Conservation (phyloP, 2,113 vertebrate genomes). For the Plectropomus leopardus region DNA sequence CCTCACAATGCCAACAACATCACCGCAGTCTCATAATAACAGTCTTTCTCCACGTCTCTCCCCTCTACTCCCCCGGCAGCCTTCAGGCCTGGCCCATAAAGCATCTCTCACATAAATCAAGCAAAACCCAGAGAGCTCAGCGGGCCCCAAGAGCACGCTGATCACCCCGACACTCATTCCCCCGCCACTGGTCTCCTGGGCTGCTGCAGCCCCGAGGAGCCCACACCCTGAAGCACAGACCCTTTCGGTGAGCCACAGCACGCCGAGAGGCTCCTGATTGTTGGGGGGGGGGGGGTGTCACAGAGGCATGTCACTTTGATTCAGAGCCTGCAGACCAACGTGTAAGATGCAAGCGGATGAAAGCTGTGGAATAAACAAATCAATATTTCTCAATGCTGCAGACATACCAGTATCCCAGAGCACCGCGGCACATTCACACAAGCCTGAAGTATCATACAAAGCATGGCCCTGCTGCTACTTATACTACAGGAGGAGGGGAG, state of each 20-base stretch:
- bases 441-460: background rate
- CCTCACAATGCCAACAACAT: slow-evolving; percentile 64
- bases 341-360: slow-evolving; percentile 38
- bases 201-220: slow-evolving; percentile 42
- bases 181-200: slow-evolving; percentile 48
- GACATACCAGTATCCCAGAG: slow-evolving; percentile 15
- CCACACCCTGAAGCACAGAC: slow-evolving; percentile 45
- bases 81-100: slow-evolving; percentile 51
- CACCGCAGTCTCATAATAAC: slow-evolving; percentile 50
- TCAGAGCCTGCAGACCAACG: slow-evolving; percentile 43
- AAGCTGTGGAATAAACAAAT: slow-evolving; percentile 68
- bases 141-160: slow-evolving; percentile 60
- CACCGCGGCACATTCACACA: slow-evolving; percentile 8
- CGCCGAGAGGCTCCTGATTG: slow-evolving; percentile 32
- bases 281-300: slow-evolving; percentile 25
- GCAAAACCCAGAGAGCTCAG: slow-evolving; percentile 50
- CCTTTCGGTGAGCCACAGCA: slow-evolving; percentile 39
- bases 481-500: too few relatives aligned
- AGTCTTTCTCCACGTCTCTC: slow-evolving; percentile 49
- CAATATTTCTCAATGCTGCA: slow-evolving; percentile 49
- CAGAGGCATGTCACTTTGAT: slow-evolving; percentile 53
- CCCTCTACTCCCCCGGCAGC: slow-evolving; percentile 40
- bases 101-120: slow-evolving; percentile 72
- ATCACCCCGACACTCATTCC: slow-evolving; percentile 58
- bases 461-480: background rate